phyloP scores from a whole-genome alignment of 2,113 vertebrate genomes.

The Paralichthys olivaceus region DNA sequence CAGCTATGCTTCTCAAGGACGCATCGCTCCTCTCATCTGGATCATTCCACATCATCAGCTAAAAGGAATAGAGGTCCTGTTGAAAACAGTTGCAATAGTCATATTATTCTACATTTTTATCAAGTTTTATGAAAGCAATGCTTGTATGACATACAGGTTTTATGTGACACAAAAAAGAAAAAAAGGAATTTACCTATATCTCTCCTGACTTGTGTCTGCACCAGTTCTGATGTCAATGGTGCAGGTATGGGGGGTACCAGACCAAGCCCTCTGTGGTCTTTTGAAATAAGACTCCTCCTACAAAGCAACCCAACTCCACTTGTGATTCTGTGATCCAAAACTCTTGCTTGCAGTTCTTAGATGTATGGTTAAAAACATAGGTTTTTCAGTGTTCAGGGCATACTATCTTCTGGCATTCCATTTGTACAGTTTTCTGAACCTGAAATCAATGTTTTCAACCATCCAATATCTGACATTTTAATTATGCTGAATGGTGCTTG shows the following conservation, averaged over 20 bases:
- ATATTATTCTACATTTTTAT: not conserved
- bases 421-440: constrained; percentile 2
- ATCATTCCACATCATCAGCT: not conserved
- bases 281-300: not conserved
- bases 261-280: not conserved
- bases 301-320: not conserved
- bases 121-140: not conserved
- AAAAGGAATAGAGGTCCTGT: not conserved
- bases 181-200: not conserved
- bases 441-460: not conserved
- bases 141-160: not conserved
- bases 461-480: not conserved
- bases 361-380: not conserved
- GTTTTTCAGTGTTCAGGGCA: not conserved
- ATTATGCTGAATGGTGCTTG: too few species aligned
- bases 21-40: too few species aligned
- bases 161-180: too few species aligned
- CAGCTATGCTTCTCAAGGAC: too few species aligned
- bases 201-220: constrained; percentile 1
- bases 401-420: constrained; percentile 5
- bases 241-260: not conserved
- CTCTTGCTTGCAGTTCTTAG: not conserved
- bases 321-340: not conserved
- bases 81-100: not conserved
- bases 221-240: not conserved